phyloP scores from a whole-genome alignment of 2,113 vertebrate genomes.

The Agelaius phoeniceus region DNA sequence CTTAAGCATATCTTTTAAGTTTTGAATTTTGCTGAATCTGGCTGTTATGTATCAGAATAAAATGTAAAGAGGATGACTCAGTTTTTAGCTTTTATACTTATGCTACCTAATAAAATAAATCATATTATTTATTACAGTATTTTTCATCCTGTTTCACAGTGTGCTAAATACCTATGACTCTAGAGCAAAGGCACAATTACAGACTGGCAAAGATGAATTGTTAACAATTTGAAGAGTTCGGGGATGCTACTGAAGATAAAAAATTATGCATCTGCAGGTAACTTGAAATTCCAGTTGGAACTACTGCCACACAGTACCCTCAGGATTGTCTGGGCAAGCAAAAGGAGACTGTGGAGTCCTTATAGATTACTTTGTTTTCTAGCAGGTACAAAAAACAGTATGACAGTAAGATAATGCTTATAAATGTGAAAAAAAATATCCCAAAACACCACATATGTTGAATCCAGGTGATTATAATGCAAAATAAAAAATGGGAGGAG shows the following conservation, averaged over 20 bases:
- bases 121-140: background rate
- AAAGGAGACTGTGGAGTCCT: background rate
- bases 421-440: background rate
- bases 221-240: background rate
- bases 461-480: background rate
- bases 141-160: background rate
- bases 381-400: background rate
- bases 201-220: constrained; percentile 29
- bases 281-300: constrained; percentile 40
- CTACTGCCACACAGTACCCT: background rate
- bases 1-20: background rate
- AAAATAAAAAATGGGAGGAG: background rate
- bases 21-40: background rate
- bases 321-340: background rate
- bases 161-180: constrained; percentile 18
- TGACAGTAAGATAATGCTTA: background rate
- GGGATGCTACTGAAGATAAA: background rate
- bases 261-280: constrained; percentile 33
- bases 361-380: constrained; percentile 2
- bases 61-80: background rate
- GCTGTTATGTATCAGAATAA: background rate
- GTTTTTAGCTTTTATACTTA: background rate
- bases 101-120: constrained; percentile 22
- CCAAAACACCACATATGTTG: background rate
- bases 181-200: constrained; percentile 27